phyloP scores from a whole-genome alignment of 2,797 vertebrate species.

The Gastrophryne carolinensis region DNA sequence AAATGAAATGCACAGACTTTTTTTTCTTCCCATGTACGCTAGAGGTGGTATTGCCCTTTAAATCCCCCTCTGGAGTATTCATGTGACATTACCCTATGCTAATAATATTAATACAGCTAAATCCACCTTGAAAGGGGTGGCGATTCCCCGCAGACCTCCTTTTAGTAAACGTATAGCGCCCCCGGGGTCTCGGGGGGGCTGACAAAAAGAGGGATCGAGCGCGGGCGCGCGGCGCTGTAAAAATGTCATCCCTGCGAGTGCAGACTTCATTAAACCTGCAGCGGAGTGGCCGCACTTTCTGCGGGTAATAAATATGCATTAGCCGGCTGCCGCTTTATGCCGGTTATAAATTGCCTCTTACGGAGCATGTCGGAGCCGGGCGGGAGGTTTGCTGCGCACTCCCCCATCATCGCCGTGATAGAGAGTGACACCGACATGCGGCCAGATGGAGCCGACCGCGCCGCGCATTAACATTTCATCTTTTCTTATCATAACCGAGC shows the following conservation, averaged over 20 bases:
- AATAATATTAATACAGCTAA: neutral
- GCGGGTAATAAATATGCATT: conserved; percentile 59
- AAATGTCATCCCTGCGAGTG: neutral
- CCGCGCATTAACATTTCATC: neutral
- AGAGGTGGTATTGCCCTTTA: too few species aligned
- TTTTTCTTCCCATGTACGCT: too few species aligned
- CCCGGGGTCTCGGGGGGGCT: neutral
- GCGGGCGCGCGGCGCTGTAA: too few species aligned
- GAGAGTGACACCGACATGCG: neutral
- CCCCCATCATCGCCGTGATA: neutral
- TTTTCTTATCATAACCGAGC: neutral
- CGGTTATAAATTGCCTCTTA: conserved; percentile 53
- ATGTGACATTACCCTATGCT: neutral
- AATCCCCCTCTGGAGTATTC: neutral
- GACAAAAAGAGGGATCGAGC: neutral
- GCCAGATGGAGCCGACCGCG: neutral
- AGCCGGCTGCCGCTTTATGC: conserved; percentile 54
- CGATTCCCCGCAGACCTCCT: neutral
- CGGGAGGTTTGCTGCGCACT: neutral
- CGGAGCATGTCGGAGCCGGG: conserved; percentile 49
- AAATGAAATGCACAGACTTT: too few species aligned
- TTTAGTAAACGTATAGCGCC: neutral
- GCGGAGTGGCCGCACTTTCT: conserved; percentile 52
- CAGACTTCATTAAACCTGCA: conserved; percentile 14
- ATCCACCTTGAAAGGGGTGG: neutral